Conservation (phyloP, 1,140 invertebrate genomes). For the Neodiprion pinetum region DNA sequence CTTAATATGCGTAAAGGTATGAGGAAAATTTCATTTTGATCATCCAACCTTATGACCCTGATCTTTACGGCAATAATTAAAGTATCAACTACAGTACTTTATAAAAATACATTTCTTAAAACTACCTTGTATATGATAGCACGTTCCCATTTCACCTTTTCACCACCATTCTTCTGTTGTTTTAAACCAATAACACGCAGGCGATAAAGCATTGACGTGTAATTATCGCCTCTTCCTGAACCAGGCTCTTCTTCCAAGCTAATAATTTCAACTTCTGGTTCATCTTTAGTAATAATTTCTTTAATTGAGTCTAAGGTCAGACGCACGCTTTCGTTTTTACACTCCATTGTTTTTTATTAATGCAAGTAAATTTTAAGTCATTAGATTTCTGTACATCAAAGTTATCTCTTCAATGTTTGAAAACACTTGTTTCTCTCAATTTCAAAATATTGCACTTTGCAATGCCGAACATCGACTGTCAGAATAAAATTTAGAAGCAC, state of each 20-base stretch:
- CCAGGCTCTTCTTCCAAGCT: constrained; percentile 67
- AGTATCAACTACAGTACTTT: not conserved
- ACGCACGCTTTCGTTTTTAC: constrained; percentile 32
- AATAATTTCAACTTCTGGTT: constrained; percentile 53
- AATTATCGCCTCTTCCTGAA: constrained; percentile 75
- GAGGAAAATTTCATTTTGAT: not conserved
- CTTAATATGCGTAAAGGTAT: not conserved
- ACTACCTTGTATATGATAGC: constrained; percentile 72
- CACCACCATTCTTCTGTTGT: constrained; percentile 49
- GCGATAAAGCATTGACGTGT: constrained; percentile 75
- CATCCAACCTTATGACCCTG: too few species aligned
- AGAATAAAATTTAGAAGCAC: not conserved
- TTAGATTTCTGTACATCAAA: not conserved
- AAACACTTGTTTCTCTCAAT: not conserved
- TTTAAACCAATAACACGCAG: constrained; percentile 66
- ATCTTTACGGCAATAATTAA: too few species aligned
- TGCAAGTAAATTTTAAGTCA: not conserved
- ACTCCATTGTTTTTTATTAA: not conserved
- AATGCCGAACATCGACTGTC: not conserved
- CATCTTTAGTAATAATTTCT: constrained; percentile 54
- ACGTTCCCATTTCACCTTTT: constrained; percentile 64
- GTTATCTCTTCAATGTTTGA: not conserved
- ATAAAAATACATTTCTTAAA: not conserved
- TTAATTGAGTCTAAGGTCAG: constrained; percentile 50
- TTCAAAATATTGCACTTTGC: not conserved